Percentiles rank a stretch among this genome's conserved stretches.
phyloP scores from a whole-genome alignment of 2,888 invertebrate species.

The Scrobipalpa costella region DNA sequence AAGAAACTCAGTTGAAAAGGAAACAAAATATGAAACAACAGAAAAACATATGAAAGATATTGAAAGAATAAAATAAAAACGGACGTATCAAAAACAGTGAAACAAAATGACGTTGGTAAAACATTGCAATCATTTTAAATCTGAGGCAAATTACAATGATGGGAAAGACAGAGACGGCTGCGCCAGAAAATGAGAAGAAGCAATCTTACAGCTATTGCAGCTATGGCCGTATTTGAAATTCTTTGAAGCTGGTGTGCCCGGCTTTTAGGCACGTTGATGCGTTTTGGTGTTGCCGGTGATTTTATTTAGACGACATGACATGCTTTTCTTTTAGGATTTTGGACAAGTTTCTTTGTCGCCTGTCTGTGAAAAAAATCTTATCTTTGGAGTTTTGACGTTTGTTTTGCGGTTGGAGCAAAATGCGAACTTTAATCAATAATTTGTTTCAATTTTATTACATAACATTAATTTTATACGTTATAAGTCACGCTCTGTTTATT shows the following conservation, averaged over 20 bases:
- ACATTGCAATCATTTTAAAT: background rate
- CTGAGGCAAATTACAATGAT: background rate
- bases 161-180: background rate
- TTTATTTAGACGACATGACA: background rate
- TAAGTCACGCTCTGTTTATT: too few relatives aligned
- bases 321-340: background rate
- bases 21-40: too few relatives aligned
- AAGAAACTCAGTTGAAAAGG: background rate
- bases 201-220: background rate
- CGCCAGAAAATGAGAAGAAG: background rate
- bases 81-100: too few relatives aligned
- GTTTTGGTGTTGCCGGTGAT: background rate
- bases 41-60: too few relatives aligned
- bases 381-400: too few relatives aligned
- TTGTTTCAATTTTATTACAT: too few relatives aligned
- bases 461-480: too few relatives aligned
- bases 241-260: constrained; percentile 7
- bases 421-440: too few relatives aligned
- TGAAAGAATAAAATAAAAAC: too few relatives aligned
- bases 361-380: background rate
- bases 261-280: constrained; percentile 3
- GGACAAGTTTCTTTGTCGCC: background rate
- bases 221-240: background rate
- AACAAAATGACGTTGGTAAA: too few relatives aligned
- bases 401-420: too few relatives aligned